phyloP scores from a whole-genome alignment of 2,113 vertebrate species.

The Serinus canaria region DNA sequence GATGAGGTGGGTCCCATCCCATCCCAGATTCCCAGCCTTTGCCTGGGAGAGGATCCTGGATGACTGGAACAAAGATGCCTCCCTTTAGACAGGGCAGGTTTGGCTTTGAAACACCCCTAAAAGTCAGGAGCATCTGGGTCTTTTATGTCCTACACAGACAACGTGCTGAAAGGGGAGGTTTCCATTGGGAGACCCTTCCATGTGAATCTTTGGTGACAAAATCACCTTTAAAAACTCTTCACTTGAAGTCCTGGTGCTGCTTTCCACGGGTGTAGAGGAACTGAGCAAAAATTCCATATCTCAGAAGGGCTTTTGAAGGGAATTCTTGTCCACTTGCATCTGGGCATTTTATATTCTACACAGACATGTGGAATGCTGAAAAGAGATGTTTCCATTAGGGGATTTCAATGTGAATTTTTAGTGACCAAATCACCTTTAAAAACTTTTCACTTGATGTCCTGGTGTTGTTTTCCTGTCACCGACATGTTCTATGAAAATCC shows the following conservation, averaged over 20 bases:
- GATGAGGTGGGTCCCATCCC: neutral
- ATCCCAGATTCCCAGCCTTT: neutral
- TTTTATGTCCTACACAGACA: neutral
- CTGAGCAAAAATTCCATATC: fast-evolving
- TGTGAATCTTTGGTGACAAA: fast-evolving
- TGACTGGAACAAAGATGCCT: neutral
- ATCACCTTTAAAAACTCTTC: neutral
- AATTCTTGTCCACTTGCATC: neutral
- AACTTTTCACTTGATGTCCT: neutral
- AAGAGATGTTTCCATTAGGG: neutral
- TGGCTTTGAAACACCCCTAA: neutral
- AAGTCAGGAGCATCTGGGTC: neutral
- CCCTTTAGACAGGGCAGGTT: neutral
- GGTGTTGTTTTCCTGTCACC: neutral
- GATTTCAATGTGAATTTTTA: neutral
- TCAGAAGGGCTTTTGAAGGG: neutral
- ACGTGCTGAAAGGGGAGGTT: neutral
- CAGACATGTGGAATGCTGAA: neutral
- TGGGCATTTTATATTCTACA: neutral
- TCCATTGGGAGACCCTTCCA: neutral
- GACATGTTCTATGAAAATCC: too few relatives aligned
- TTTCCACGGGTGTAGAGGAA: neutral
- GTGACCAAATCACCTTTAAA: neutral
- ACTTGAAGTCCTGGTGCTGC: neutral
- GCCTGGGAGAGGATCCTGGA: neutral